Conservation (phyloP, 2,797 vertebrate genomes). For the Argya squamiceps region DNA sequence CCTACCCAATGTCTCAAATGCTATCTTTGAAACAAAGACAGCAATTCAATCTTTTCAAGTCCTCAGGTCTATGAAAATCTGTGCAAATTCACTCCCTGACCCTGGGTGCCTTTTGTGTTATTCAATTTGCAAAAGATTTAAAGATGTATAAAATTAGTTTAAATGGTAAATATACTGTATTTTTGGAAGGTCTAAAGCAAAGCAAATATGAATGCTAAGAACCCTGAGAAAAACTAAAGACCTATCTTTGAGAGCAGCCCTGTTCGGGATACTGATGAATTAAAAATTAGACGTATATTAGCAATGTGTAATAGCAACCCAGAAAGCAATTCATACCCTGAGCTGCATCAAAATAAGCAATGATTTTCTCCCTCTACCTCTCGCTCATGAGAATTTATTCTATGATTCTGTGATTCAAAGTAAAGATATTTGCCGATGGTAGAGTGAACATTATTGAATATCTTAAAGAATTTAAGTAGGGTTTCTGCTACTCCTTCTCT, state of each 20-base stretch:
- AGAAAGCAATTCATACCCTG: not conserved
- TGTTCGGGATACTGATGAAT: not conserved
- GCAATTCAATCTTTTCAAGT: not conserved
- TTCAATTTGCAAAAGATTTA: not conserved
- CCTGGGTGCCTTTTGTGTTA: not conserved
- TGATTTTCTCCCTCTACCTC: not conserved
- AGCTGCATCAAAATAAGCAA: not conserved
- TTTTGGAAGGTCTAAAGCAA: not conserved
- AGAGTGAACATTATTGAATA: not conserved
- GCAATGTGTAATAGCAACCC: not conserved
- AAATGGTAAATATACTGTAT: not conserved
- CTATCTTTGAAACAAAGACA: not conserved
- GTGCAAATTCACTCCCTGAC: not conserved
- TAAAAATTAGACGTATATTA: not conserved
- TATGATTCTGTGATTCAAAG: not conserved
- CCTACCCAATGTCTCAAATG: not conserved
- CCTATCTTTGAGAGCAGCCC: not conserved
- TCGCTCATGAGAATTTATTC: not conserved
- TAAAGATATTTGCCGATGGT: accelerated
- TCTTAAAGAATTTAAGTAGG: not conserved
- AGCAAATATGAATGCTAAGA: not conserved
- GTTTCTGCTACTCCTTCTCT: not conserved
- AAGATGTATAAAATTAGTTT: not conserved
- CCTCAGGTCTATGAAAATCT: not conserved
- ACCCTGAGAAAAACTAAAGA: not conserved